Conservation (phyloP, 2,113 vertebrate genomes). For the Amia ocellicauda region DNA sequence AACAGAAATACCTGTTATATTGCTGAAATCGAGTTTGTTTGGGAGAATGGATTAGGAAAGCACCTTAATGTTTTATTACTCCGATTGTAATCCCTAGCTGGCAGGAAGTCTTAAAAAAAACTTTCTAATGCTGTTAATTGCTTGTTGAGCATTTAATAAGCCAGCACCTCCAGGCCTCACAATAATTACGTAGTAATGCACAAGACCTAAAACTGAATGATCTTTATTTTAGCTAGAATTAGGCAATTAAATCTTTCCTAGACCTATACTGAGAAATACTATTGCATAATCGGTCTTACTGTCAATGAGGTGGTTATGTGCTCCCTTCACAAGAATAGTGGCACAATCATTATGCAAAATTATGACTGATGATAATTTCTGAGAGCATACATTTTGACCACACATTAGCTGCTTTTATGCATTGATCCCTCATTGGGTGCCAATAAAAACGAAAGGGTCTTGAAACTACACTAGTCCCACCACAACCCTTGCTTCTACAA, state of each 20-base stretch:
- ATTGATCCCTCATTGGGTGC: conserved; percentile 6
- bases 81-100: neutral
- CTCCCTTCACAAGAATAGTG: neutral
- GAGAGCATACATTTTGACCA: neutral
- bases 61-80: neutral
- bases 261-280: conserved; percentile 9
- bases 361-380: conserved; percentile 3
- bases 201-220: conserved; percentile 23
- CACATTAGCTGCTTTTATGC: neutral
- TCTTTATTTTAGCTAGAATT: conserved; percentile 36
- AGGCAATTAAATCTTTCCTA: conserved; percentile 23
- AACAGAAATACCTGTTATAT: no score
- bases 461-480: no score
- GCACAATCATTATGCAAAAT: neutral
- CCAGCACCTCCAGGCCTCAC: conserved; percentile 10
- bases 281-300: conserved; percentile 6
- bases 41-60: conserved; percentile 31
- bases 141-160: conserved; percentile 15
- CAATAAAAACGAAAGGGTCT: neutral
- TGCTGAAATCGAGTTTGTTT: no score
- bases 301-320: conserved; percentile 2
- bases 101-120: conserved; percentile 1
- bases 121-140: conserved; percentile 22
- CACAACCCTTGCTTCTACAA: no score
- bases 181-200: conserved; percentile 16